Evolutionary conservation across 2,888 invertebrate genomes (phyloP).

Genomic region (Watsonalla binaria): DNA sequence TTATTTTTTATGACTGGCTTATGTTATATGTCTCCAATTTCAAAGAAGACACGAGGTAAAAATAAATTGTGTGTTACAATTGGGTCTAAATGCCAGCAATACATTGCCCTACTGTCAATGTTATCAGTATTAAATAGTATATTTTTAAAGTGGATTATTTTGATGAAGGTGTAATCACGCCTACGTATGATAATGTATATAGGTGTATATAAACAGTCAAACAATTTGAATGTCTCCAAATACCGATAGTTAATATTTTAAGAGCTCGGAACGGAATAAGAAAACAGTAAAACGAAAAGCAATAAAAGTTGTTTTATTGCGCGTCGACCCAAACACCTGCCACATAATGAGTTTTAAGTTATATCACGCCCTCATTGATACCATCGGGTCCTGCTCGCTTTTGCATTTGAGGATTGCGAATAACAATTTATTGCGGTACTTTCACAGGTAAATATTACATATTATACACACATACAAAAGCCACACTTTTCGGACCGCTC

Average conservation of each 20-base stretch:
- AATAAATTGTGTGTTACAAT: background rate
- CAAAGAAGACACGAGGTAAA: too few relatives aligned
- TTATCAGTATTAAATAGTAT: background rate
- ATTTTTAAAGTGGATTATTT: background rate
- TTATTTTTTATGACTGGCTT: too few relatives aligned
- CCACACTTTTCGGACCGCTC: too few relatives aligned
- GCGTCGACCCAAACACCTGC: slow-evolving; percentile 55
- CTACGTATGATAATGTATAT: too few relatives aligned
- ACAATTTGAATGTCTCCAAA: slow-evolving; percentile 12
- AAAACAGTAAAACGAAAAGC: slow-evolving; percentile 53
- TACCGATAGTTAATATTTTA: slow-evolving; percentile 31
- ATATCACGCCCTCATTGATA: slow-evolving; percentile 31
- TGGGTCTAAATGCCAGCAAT: too few relatives aligned
- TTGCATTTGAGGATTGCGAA: slow-evolving; percentile 3
- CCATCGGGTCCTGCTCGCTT: slow-evolving; percentile 17
- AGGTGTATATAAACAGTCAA: background rate
- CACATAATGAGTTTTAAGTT: slow-evolving; percentile 57
- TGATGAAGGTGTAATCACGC: background rate
- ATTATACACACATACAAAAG: too few relatives aligned
- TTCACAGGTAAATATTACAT: background rate
- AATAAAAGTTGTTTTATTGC: slow-evolving; percentile 65
- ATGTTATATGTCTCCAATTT: too few relatives aligned
- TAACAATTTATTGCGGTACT: background rate
- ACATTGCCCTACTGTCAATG: too few relatives aligned
- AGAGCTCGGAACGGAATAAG: slow-evolving; percentile 38